phyloP scores from a whole-genome alignment of 1,140 invertebrate genomes.

The Heliconius melpomene region DNA sequence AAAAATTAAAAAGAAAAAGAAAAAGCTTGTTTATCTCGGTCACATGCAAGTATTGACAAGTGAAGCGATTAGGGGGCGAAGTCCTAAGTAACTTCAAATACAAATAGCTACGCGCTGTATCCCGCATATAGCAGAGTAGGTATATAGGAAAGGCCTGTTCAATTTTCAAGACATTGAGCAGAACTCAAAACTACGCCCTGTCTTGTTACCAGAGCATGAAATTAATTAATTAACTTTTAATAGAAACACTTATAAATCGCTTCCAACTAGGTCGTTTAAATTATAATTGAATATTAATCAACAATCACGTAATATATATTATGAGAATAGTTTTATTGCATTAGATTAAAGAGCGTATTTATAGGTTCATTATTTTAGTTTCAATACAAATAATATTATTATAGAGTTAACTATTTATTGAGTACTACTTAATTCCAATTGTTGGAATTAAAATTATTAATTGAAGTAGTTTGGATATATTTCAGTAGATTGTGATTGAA shows the following conservation, averaged over 20 bases:
- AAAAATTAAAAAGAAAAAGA: too few relatives aligned
- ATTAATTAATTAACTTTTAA: neutral
- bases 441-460: neutral
- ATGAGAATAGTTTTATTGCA: neutral
- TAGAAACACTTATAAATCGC: neutral
- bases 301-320: neutral
- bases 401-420: neutral
- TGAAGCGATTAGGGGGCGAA: too few relatives aligned
- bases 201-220: too few relatives aligned
- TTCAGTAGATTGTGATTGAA: too few relatives aligned
- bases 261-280: neutral
- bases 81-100: too few relatives aligned
- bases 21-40: too few relatives aligned
- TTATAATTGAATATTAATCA: neutral
- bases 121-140: too few relatives aligned
- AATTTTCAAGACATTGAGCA: too few relatives aligned
- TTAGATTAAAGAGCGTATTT: neutral
- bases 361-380: neutral
- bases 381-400: neutral
- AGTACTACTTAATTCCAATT: neutral
- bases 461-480: neutral
- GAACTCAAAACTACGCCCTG: too few relatives aligned
- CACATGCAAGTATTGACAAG: too few relatives aligned
- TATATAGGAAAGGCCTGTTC: too few relatives aligned
- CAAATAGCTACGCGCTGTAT: too few relatives aligned